These are phyloP conservation scores for Amaurobius ferox DNA, from an alignment of 2,888 invertebrate species.

Conservation along the genomic window DNA sequence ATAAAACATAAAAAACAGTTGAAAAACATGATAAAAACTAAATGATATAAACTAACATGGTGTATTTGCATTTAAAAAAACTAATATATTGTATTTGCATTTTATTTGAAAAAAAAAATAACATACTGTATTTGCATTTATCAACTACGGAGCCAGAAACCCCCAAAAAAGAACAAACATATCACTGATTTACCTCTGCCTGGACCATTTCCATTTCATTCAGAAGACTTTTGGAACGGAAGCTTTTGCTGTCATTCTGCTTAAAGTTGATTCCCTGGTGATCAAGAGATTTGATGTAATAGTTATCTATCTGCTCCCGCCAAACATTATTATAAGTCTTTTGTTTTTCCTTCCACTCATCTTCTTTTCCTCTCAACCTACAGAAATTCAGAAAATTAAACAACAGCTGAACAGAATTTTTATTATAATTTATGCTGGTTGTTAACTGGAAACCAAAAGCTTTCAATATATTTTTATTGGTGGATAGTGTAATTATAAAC, in stretches of 20 bases:
- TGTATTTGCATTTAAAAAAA: too few species aligned
- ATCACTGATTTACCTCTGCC: conserved; percentile 81
- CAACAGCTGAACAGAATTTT: too few species aligned
- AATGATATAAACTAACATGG: too few species aligned
- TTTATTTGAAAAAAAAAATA: too few species aligned
- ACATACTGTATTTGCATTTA: too few species aligned
- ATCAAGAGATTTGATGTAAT: conserved; percentile 96
- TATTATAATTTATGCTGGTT: too few species aligned
- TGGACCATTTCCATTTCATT: conserved; percentile 96
- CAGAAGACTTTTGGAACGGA: conserved; percentile 94
- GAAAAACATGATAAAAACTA: too few species aligned
- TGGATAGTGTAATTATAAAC: background rate
- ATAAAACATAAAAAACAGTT: too few species aligned
- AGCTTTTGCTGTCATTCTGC: conserved; percentile 95
- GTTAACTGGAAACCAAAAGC: too few species aligned
- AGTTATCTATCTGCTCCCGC: conserved; percentile 99
- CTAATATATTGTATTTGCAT: too few species aligned
- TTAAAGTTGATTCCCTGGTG: conserved; percentile 99
- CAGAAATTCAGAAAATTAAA: too few species aligned
- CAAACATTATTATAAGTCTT: conserved; percentile 98
- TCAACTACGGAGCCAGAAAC: too few species aligned
- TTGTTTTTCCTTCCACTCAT: conserved; percentile 98
- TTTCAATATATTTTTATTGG: background rate
- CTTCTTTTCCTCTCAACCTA: conserved; percentile 92
- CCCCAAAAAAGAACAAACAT: background rate